phyloP scores from a whole-genome alignment of 2,113 vertebrate genomes.

The Herpetotheres cachinnans region DNA sequence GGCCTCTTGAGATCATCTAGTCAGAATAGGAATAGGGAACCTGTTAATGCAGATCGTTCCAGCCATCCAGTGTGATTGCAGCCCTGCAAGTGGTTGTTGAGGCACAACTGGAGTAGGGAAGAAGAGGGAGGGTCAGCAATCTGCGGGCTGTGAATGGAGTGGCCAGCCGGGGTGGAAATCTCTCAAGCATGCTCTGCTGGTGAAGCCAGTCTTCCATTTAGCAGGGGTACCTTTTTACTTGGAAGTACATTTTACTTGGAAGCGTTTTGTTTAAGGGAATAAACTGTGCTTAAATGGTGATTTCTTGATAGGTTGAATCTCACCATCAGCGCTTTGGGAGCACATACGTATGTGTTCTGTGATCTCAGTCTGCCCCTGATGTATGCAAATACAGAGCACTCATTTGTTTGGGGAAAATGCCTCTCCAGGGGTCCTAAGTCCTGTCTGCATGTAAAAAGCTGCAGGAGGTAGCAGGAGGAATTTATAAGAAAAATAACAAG shows the following conservation, averaged over 20 bases:
- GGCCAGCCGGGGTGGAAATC: not conserved
- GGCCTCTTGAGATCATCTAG: too few relatives aligned
- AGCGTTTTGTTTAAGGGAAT: not conserved
- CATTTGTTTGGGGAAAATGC: not conserved
- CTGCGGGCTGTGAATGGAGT: not conserved
- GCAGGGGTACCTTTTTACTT: not conserved
- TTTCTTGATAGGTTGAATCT: not conserved
- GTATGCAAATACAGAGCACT: not conserved
- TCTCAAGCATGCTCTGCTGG: not conserved
- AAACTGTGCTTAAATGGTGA: not conserved
- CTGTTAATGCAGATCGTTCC: not conserved
- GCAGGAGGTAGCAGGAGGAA: constrained; percentile 39
- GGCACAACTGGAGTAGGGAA: fast-evolving
- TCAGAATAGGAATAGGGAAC: not conserved
- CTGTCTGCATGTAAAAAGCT: constrained; percentile 14
- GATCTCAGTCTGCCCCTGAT: not conserved
- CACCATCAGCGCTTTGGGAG: not conserved
- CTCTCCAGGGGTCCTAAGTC: not conserved
- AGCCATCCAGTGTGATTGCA: not conserved
- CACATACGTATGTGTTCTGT: not conserved
- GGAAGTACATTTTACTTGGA: not conserved
- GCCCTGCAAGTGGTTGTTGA: not conserved
- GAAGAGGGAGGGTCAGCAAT: not conserved
- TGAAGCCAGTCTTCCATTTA: not conserved
- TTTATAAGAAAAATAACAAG: constrained; percentile 55